Percentiles rank a stretch among this genome's conserved stretches.
These are phyloP conservation scores for Tillus elongatus DNA, from an alignment of 2,888 invertebrate genomes.

Conservation along the genomic window DNA sequence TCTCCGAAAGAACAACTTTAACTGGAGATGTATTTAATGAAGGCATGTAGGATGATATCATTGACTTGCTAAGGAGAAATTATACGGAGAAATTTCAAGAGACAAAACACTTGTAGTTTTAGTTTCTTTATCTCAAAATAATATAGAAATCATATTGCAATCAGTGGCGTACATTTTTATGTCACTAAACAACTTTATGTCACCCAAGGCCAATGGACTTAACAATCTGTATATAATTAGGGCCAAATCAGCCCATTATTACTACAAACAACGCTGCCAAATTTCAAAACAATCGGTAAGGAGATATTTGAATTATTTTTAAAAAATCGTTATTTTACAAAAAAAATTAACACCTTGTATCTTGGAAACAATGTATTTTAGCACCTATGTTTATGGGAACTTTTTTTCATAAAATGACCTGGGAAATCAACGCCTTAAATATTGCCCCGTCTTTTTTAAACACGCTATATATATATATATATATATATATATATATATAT, in stretches of 20 bases:
- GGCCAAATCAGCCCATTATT: background rate
- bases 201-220: background rate
- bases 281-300: background rate
- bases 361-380: no score
- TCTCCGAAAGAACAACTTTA: background rate
- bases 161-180: conserved; percentile 1
- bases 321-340: background rate
- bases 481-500: no score
- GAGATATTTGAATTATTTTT: no score
- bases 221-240: background rate
- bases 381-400: no score
- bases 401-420: background rate
- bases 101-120: background rate
- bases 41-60: conserved; percentile 1
- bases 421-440: background rate
- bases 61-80: no score
- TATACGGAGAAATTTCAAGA: background rate
- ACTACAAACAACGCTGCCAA: conserved; percentile 2
- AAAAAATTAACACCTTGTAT: no score
- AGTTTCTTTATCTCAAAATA: background rate
- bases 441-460: background rate
- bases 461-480: no score
- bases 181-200: no score
- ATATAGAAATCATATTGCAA: background rate
- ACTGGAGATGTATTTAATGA: conserved; percentile 3